phyloP scores from a whole-genome alignment of 2,797 vertebrate genomes.

The Coreius guichenoti region DNA sequence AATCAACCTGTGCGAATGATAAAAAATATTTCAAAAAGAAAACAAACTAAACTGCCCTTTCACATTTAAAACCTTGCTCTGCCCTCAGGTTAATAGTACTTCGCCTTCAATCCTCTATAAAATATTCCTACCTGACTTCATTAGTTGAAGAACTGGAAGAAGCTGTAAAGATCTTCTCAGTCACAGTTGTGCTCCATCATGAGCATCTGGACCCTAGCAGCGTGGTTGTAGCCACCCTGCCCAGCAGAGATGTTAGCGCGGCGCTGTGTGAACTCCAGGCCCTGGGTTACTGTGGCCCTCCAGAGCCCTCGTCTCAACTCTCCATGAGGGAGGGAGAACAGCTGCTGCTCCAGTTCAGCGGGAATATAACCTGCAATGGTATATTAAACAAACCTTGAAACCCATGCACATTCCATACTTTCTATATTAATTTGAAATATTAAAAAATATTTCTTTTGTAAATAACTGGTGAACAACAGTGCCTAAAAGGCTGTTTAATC shows the following conservation, averaged over 20 bases:
- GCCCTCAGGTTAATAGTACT: constrained; percentile 82
- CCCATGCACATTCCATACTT: neutral
- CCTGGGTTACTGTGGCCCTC: constrained; percentile 74
- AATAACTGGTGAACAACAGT: neutral
- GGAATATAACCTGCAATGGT: constrained; percentile 88
- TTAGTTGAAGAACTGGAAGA: constrained; percentile 83
- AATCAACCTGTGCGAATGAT: neutral
- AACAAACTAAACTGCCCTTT: neutral
- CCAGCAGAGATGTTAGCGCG: constrained; percentile 80
- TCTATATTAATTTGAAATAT: neutral
- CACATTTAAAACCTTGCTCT: neutral
- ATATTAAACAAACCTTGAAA: neutral
- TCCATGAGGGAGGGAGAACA: constrained; percentile 85
- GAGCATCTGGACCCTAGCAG: constrained; percentile 73
- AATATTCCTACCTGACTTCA: constrained; percentile 68
- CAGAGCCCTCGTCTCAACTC: constrained; percentile 78
- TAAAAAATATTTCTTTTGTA: neutral
- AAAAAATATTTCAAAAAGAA: neutral
- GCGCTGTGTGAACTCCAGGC: constrained; percentile 75
- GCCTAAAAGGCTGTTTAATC: neutral
- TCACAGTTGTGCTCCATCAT: constrained; percentile 77
- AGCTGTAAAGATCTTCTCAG: constrained; percentile 69
- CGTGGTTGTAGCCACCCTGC: constrained; percentile 74
- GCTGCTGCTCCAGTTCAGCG: constrained; percentile 82
- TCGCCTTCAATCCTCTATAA: constrained; percentile 74